Base-by-base conservation (phyloP, 1,140 invertebrate genomes). In the Brachionus rubens region DNA sequence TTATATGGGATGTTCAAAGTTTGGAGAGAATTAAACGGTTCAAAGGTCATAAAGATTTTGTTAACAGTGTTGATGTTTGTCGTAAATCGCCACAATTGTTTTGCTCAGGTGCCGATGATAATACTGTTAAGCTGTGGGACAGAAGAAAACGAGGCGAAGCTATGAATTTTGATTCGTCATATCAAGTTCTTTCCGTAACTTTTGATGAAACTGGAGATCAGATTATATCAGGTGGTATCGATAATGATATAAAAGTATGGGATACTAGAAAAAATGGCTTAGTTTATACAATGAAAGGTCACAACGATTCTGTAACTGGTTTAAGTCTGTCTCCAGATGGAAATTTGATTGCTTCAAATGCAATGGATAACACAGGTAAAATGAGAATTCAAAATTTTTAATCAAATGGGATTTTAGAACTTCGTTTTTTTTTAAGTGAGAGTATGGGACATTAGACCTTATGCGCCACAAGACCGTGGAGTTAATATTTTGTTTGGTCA, bases 241-340 rank as follows among this genome's bases (percentile, higher is more conserved):
- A 99, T 83, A 99, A 99, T 85, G 91, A 96, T 76, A 89, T 99
- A 4, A 98, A 98, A 88, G 91, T 89, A 1, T 99, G 96, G 96
- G 97, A 99, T 85, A 86, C 98, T 21, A 87, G 96, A 56, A 97
- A 93, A 82, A 92, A 93, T 82, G 89, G 91, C 70, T 84, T 96
- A 36, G 82, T 94, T 0, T 94, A 96, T 81, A 89, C 88, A 79
- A 87, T 99, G 81, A 88, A 90, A 79, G 92, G 84, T 87, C 95
- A 99, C 81, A 90, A 91, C 0, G 96, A 99, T 81, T 97, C 95
- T 7, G 88, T 99, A 4, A 99, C 96, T 4, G 94, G 93, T 77
- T 81, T 99, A 75, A 87, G 90, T 19, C 85, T 99, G 0, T 96
- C 93, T 78, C 91, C 93, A 3, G 95, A 98, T 86, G 96, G 96